Base-by-base conservation (phyloP, 2,113 vertebrate genomes). In the Hyperopisus bebe region DNA sequence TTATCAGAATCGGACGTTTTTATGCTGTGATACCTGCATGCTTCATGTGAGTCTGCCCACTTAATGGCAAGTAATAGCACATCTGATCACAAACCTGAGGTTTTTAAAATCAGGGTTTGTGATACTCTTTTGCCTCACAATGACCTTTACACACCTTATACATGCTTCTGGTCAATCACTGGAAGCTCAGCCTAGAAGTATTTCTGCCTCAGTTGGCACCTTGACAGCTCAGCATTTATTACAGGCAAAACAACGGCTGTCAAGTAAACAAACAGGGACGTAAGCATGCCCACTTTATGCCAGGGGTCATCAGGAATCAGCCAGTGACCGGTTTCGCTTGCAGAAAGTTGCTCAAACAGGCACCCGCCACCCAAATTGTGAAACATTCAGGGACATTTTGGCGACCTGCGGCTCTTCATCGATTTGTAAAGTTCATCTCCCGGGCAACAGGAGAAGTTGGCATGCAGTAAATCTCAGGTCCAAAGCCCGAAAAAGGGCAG, bases 341-440 rank as follows among this genome's bases (percentile, higher is more conserved):
- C 48, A 35, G n/a, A 6, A 51, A 53, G 47, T 86, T 86, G 48
- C 85, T 51, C 5, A 86, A 86, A 51, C 8, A 24, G 21, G 27
- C 27, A 53, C 24, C 27, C 3, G 42, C 24, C 53, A 31, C 85
- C 85, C 85, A 85, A 5, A 85, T 53, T 70, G 62, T 70, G 62
- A 70, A 10, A 70, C 62, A 70, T 70, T 47, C n/a, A 27, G 48
- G 48, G 85, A 86, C n/a, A 86, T 31, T 86, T 86, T 2, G 24
- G 27, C 7, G 19, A 53, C 48, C 2, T 48, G 24, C 24, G 11
- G 24, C 47, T 51, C 62, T 50, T 83, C 35, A 83, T 83, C 8
- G 15, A 19, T 51, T 86, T 39, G 27, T 17, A 86, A 86, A 86
- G 85, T 86, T 86, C 85, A 27, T 53, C 85, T 53, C 85, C 48